These are phyloP conservation scores for Nasonovia ribisnigri DNA, from an alignment of 2,888 invertebrate species.

Conservation along the genomic window DNA sequence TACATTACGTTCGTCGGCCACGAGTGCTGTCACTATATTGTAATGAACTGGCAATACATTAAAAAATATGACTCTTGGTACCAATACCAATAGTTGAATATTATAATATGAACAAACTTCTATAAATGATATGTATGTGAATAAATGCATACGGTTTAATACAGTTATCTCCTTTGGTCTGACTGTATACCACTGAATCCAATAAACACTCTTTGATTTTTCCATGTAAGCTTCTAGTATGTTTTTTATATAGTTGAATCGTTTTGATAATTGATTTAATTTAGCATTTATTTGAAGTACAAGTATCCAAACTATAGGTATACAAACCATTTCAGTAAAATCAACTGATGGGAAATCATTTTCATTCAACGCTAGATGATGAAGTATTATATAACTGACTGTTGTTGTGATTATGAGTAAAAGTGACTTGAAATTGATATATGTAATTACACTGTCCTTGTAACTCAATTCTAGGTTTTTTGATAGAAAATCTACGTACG, in stretches of 20 bases:
- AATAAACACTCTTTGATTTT: slow-evolving; percentile 40
- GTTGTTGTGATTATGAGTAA: slow-evolving; percentile 37
- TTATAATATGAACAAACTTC: slow-evolving; percentile 64
- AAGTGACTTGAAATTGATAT: slow-evolving; percentile 45
- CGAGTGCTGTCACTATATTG: slow-evolving; percentile 65
- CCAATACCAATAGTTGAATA: slow-evolving; percentile 63
- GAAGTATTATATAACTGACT: slow-evolving; percentile 45
- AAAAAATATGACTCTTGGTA: slow-evolving; percentile 65
- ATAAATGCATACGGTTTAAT: slow-evolving; percentile 60
- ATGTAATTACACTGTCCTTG: slow-evolving; percentile 38
- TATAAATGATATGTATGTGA: slow-evolving; percentile 64
- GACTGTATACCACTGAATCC: slow-evolving; percentile 51
- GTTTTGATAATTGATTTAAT: slow-evolving; percentile 62
- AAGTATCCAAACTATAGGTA: slow-evolving; percentile 65
- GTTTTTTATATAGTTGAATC: slow-evolving; percentile 63
- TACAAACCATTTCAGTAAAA: slow-evolving; percentile 62
- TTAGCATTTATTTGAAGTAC: slow-evolving; percentile 66
- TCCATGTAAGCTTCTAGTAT: slow-evolving; percentile 57
- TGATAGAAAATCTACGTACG: slow-evolving; percentile 53
- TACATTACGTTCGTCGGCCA: slow-evolving; percentile 53
- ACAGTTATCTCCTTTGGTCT: slow-evolving; percentile 50
- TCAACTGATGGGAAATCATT: slow-evolving; percentile 65
- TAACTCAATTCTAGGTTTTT: slow-evolving; percentile 57
- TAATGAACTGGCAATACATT: slow-evolving; percentile 66
- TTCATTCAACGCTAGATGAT: slow-evolving; percentile 57